Evolutionary conservation across 2,888 invertebrate genomes (phyloP), one percentile per base, ranked within the genome.

Genomic region (Nowickia ferox): DNA sequence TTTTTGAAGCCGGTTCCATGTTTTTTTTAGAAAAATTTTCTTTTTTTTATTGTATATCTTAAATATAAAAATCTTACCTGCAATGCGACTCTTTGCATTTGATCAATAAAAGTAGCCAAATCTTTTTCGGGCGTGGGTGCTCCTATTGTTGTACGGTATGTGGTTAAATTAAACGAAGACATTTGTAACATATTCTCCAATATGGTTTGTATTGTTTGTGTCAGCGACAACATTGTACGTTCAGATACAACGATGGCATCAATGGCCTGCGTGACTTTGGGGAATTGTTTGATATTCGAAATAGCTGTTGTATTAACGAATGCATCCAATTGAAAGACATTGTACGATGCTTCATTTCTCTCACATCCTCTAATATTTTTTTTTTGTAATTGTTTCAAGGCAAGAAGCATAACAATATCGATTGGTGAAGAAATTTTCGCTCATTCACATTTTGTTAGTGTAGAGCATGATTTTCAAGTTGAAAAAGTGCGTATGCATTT

Each of bases 261-360:
- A 87, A 93, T 91, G 88, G 93, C 92, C 46, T 90, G 89, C 59
- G 92, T 92, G 57, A 93, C 91, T 89, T 92, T 92, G 38, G 92
- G 92, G 88, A 92, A 93, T 89, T 93, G 92, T 87, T 91, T 92
- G 80, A 92, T 89, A 89, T 92, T 92, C 87, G 91, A 91, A 88
- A 92, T 94, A 88, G 95, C 94, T 89, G 96, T 95, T 65, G 96
- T 93, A 90, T 96, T 95, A 85, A 96, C 93, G 87, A 96, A 94
- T 90, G 94, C 95, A 88, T 95, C 94, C 88, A 97, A 93, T 91
- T 95, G 95, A 90, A 96, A 96, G 40, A 96, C 95, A 59, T 94
- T 93, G 93, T 96, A 97, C n/a, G 95, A 95, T 86, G 96, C 94
- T 88, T 94, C 94, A 90, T 96, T 95, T 89, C 94, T 94, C 91